These are phyloP conservation scores for Pantala flavescens DNA, from an alignment of 1,140 invertebrate species.

Conservation along the genomic window DNA sequence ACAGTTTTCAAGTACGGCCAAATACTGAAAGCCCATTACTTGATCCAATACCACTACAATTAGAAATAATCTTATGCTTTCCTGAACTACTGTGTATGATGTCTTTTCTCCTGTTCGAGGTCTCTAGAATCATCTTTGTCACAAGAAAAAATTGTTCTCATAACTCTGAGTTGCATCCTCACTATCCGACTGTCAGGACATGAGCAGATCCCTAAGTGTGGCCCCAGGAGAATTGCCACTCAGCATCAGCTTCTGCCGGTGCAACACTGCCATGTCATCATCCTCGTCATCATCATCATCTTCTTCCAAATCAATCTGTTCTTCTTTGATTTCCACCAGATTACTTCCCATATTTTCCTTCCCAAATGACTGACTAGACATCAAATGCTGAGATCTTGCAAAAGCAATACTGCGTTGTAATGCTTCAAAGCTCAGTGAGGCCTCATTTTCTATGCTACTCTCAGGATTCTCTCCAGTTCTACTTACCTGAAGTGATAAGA, in stretches of 20 bases:
- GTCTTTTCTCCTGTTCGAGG: no score
- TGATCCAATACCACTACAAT: no score
- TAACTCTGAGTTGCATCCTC: neutral
- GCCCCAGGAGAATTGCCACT: neutral
- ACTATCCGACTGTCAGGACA: neutral
- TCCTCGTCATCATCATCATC: neutral
- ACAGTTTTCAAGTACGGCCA: no score
- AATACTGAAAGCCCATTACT: no score
- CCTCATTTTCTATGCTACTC: constrained; percentile 25
- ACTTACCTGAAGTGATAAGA: constrained; percentile 15
- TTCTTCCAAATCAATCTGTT: neutral
- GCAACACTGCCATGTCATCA: neutral
- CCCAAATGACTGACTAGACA: neutral
- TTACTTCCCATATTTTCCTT: neutral
- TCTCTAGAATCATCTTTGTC: no score
- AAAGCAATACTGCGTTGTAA: constrained; percentile 27
- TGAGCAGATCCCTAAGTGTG: neutral
- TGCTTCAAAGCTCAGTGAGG: constrained; percentile 28
- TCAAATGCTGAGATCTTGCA: constrained; percentile 14
- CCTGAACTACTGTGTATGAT: no score
- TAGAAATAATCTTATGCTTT: no score
- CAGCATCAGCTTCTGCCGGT: neutral
- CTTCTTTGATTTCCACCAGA: neutral
- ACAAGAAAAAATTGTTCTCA: neutral
- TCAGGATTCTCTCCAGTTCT: constrained; percentile 11